A percentile compares a stretch with the other conserved stretches of the same genome.
phyloP scores from a whole-genome alignment of 2,797 vertebrate species.

The Sciurus carolinensis region DNA sequence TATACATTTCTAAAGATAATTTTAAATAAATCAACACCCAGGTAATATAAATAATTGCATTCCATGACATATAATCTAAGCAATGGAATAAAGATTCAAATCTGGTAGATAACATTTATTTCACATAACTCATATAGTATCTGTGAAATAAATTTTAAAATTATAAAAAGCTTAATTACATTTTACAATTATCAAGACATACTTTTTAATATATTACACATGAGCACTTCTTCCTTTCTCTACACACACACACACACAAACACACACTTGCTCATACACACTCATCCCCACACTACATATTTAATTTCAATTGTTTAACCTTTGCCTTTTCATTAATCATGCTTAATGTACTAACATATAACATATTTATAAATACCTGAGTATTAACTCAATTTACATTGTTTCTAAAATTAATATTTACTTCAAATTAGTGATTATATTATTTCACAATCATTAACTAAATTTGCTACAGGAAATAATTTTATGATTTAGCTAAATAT shows the following conservation, averaged over 20 bases:
- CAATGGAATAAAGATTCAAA: background rate
- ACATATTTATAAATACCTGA: background rate
- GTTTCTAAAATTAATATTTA: background rate
- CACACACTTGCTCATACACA: background rate
- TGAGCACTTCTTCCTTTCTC: background rate
- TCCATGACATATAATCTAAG: background rate
- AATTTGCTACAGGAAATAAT: background rate
- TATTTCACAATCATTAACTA: background rate
- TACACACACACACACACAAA: too few species aligned
- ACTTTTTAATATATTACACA: background rate
- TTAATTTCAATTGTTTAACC: slow-evolving; percentile 28
- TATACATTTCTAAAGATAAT: background rate
- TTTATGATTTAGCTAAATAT: background rate
- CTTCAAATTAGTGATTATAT: background rate
- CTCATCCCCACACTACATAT: background rate
- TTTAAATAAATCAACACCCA: background rate
- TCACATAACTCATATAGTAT: background rate
- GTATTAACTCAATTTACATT: background rate
- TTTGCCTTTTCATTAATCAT: background rate
- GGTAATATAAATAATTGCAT: background rate
- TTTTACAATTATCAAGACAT: background rate
- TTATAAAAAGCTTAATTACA: background rate
- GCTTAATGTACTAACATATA: background rate
- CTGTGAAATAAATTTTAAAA: slow-evolving; percentile 1
- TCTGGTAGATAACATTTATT: background rate